Evolutionary conservation across 2,797 vertebrate genomes (phyloP), one percentile per base, ranked within the genome.

Genomic region (Loris lydekkerianus): DNA sequence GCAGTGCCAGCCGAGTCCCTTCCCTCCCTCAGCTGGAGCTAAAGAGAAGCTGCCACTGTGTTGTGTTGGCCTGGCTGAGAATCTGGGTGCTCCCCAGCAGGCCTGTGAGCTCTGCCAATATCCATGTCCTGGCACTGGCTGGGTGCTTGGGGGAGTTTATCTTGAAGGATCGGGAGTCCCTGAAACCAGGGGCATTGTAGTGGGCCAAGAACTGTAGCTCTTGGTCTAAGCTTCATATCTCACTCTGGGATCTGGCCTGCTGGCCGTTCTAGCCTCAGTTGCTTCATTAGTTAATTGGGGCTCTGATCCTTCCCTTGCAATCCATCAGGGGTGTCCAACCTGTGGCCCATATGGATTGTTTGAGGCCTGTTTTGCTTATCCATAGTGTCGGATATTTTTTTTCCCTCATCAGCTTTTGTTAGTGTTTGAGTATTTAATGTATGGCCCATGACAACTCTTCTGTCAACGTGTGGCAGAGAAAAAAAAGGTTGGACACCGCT

Each of bases 11-110:
- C 37, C 1, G 56, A 29, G 70, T 75, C 56, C 8, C 53, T 23
- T 13, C n/a, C 18, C 0, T 37, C 11, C 10, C 34, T 14, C 0
- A 0, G 18, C 73, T 18, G 21, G 72, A 10, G 63, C 75, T 77
- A 61, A 56, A 13, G 37, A 73, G 46, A 49, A 43, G 23, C 56
- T 1, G 1, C 14, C 40, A 40, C 29, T 11, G 34, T 23, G 7
- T 63, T 3, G 60, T 17, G 8, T 34, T 9, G 7, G 72, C 17
- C n/a, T 75, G 85, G 17, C n/a, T 31, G 31, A 23, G 23, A 63
- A 60, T 25, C 31, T 40, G 61, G 60, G 29, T 15, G 20, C 13
- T 10, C 21, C 2, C 7, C 5, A 10, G 10, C 60, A 5, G 8
- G 37, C 40, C 69, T 5, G 0, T 40, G 86, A 10, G 17, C 27